These are phyloP conservation scores for Anguilla anguilla DNA, from an alignment of 2,797 vertebrate species.

Conservation along the genomic window DNA sequence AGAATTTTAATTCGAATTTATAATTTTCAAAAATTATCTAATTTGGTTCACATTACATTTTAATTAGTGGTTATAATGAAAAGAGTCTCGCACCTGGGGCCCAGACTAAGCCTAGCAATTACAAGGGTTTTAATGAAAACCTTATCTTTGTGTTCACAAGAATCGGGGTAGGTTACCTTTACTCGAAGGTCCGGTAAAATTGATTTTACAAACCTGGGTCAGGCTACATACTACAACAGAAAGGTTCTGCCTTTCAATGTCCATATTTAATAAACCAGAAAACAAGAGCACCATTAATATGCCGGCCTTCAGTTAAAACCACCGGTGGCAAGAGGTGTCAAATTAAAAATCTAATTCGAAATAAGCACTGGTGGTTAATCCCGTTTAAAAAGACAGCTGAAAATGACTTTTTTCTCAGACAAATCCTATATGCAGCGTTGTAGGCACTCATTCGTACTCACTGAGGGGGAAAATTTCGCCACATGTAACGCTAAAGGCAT, in stretches of 20 bases:
- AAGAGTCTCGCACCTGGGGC: constrained; percentile 84
- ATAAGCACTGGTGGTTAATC: constrained; percentile 46
- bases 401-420: constrained; percentile 52
- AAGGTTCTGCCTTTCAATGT: constrained; percentile 28
- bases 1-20: constrained; percentile 89
- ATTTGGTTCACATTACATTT: neutral
- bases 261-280: neutral
- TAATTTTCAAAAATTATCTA: constrained; percentile 73
- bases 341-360: constrained; percentile 48
- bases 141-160: constrained; percentile 69
- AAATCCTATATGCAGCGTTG: neutral
- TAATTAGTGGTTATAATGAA: constrained; percentile 72
- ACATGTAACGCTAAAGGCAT: constrained; percentile 82
- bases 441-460: constrained; percentile 67
- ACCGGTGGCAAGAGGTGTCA: neutral
- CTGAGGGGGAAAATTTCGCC: constrained; percentile 81
- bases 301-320: neutral
- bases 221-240: constrained; percentile 30
- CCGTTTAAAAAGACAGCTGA: constrained; percentile 59
- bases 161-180: constrained; percentile 51
- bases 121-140: constrained; percentile 83
- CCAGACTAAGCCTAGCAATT: constrained; percentile 82
- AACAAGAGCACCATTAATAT: neutral
- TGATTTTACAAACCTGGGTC: constrained; percentile 42
- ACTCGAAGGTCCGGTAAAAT: neutral